A percentile compares a stretch with the other conserved stretches of the same genome.
These are phyloP conservation scores for Gila orcuttii DNA, from an alignment of 2,113 vertebrate genomes.

Conservation along the genomic window DNA sequence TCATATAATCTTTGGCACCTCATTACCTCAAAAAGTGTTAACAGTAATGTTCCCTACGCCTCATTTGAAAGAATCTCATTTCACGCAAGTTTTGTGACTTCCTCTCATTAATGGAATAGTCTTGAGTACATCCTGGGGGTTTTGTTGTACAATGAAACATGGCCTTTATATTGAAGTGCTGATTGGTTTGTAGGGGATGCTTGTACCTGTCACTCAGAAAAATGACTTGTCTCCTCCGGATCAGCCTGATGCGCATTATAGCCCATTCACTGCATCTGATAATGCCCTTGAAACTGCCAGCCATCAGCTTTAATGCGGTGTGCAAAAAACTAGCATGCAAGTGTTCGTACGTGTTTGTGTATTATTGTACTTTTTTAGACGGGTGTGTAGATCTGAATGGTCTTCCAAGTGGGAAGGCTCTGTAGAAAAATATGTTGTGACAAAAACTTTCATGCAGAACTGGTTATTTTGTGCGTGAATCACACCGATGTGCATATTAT, in stretches of 20 bases:
- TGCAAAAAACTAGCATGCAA: neutral
- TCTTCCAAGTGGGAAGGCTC: neutral
- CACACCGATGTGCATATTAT: slow-evolving; percentile 1
- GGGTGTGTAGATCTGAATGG: neutral
- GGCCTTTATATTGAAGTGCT: slow-evolving; percentile 52
- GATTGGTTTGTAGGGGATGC: slow-evolving; percentile 66
- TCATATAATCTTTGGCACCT: slow-evolving; percentile 15
- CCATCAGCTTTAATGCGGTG: slow-evolving; percentile 12
- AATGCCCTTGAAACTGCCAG: slow-evolving; percentile 69
- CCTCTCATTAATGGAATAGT: slow-evolving; percentile 3
- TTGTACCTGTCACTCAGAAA: slow-evolving; percentile 72
- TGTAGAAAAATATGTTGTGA: slow-evolving; percentile 17
- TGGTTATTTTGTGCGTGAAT: slow-evolving; percentile 12
- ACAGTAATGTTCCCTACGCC: neutral
- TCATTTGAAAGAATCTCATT: slow-evolving; percentile 19
- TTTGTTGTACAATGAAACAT: slow-evolving; percentile 29
- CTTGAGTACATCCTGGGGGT: slow-evolving; percentile 2
- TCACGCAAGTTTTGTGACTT: slow-evolving; percentile 14
- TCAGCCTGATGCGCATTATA: slow-evolving; percentile 61
- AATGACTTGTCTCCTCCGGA: slow-evolving; percentile 63
- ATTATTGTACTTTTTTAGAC: slow-evolving; percentile 10
- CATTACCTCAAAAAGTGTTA: slow-evolving; percentile 4
- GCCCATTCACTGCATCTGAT: slow-evolving; percentile 62
- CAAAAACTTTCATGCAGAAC: slow-evolving; percentile 9
- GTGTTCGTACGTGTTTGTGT: slow-evolving; percentile 3